Evolutionary conservation across 1,140 invertebrate species (phyloP), one percentile per base, ranked within the genome.

Genomic region (Acromyrmex charruanus): DNA sequence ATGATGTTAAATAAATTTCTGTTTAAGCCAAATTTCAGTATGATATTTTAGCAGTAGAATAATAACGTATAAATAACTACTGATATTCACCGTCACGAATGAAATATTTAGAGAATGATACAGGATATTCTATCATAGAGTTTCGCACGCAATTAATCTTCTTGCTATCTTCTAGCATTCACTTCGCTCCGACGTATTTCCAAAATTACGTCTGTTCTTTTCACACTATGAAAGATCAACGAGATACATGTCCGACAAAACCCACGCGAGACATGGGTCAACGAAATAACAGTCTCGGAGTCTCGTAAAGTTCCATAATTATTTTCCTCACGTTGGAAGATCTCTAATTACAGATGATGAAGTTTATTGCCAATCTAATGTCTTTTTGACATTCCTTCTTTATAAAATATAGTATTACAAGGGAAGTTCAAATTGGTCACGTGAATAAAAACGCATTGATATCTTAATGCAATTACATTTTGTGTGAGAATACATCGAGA

Each of bases 201-300:
- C 80, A 84, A 84, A 84, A 84, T 84, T 74, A 84, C 80, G 80
- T 84, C 80, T 84, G 80, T 75, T 84, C 80, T 84, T 84, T 84
- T 75, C 80, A 21, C 69, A 51, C 3, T 44, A 75, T 75, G 69
- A 49, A 74, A 84, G 80, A 75, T 84, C 80, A 75, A 61, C 69
- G 80, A 51, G 80, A 75, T 75, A 61, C 55, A 74, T 53, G 80
- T 84, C 80, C 12, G 55, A 25, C 55, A n/a, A 75, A 79, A 66
- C 39, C 9, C 51, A 66, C 61, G 49, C 21, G 59, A 85, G 61
- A 85, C 82, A 18, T 10, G 51, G 44, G 63, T 77, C 82, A 44
- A 66, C 49, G 35, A 79, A 85, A 66, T 79, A 85, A 79, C 82
- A 25, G 44, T 74, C n/a, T 31, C 53, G 53, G 39, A 25, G 4